Conservation (phyloP, 2,888 invertebrate species). For the Macrophya alboannulata region DNA sequence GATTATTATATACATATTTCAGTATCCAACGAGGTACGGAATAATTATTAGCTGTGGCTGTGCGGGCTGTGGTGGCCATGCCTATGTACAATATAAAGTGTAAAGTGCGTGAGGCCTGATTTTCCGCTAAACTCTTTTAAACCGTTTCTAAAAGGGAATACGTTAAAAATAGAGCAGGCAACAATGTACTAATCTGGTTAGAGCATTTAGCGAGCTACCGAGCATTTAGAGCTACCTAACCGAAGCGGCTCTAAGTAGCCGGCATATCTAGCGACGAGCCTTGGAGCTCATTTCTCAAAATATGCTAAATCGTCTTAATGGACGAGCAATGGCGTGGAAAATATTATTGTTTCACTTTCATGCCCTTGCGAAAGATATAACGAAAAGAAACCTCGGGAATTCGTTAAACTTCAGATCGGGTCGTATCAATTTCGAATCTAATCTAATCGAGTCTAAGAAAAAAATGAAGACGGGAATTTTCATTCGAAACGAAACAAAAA, state of each 20-base stretch:
- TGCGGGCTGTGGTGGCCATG: too few relatives aligned
- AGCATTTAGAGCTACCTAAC: constrained; percentile 77
- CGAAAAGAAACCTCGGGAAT: not conserved
- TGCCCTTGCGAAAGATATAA: not conserved
- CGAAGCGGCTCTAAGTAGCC: constrained; percentile 47
- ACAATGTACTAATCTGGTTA: constrained; percentile 80
- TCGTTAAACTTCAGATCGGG: not conserved
- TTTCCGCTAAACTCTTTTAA: constrained; percentile 53
- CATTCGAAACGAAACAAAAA: not conserved
- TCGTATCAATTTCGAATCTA: not conserved
- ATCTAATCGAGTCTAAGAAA: too few relatives aligned
- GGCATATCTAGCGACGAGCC: constrained; percentile 56
- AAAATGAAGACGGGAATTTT: not conserved
- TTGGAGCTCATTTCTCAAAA: constrained; percentile 72
- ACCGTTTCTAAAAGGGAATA: constrained; percentile 49
- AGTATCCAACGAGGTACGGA: not conserved
- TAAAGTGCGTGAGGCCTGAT: constrained; percentile 16
- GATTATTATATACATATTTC: not conserved
- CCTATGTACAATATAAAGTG: not conserved
- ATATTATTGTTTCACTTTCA: constrained; percentile 56
- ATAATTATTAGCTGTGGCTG: not conserved
- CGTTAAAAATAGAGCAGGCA: constrained; percentile 80
- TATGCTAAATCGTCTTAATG: constrained; percentile 78
- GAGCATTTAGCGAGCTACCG: constrained; percentile 79
- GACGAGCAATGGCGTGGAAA: constrained; percentile 62